Evolutionary conservation across 2,797 vertebrate genomes (phyloP).

Genomic region (Zenarchopterus dispar): DNA sequence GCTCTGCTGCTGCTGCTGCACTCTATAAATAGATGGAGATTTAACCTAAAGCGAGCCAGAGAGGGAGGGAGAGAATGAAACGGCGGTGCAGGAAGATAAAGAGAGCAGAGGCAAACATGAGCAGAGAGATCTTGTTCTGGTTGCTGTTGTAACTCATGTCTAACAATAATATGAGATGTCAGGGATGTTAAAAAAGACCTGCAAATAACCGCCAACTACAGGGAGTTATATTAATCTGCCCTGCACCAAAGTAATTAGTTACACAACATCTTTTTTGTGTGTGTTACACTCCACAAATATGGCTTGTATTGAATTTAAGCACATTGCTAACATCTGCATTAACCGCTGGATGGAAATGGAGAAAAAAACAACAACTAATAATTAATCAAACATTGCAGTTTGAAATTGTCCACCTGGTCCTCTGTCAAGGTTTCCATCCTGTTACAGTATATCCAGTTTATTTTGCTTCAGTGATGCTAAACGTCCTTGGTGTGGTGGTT

Average conservation of each 20-base stretch:
- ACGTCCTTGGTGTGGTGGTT: too few relatives aligned
- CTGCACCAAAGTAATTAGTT: constrained; percentile 24
- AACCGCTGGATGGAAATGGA: too few relatives aligned
- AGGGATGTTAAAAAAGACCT: not conserved
- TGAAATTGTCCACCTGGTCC: too few relatives aligned
- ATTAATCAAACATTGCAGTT: too few relatives aligned
- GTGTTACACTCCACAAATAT: constrained; percentile 11
- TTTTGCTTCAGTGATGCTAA: too few relatives aligned
- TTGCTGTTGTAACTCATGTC: not conserved
- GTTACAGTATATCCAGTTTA: too few relatives aligned
- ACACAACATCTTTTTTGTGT: constrained; percentile 4
- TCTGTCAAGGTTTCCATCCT: too few relatives aligned
- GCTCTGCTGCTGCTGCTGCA: constrained; percentile 55
- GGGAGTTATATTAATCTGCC: constrained; percentile 38
- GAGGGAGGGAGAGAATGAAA: constrained; percentile 27
- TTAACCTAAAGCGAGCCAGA: constrained; percentile 64
- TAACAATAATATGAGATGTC: not conserved
- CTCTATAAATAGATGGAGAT: constrained; percentile 73
- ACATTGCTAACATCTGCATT: too few relatives aligned
- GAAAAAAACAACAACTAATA: too few relatives aligned
- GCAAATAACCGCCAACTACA: constrained; percentile 1
- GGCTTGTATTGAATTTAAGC: too few relatives aligned
- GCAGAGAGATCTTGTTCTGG: constrained; percentile 19
- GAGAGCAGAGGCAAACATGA: constrained; percentile 30
- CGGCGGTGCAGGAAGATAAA: not conserved